Evolutionary conservation across 2,113 vertebrate species (phyloP), one percentile per base, ranked within the genome.

Genomic region (Lepisosteus osseus): DNA sequence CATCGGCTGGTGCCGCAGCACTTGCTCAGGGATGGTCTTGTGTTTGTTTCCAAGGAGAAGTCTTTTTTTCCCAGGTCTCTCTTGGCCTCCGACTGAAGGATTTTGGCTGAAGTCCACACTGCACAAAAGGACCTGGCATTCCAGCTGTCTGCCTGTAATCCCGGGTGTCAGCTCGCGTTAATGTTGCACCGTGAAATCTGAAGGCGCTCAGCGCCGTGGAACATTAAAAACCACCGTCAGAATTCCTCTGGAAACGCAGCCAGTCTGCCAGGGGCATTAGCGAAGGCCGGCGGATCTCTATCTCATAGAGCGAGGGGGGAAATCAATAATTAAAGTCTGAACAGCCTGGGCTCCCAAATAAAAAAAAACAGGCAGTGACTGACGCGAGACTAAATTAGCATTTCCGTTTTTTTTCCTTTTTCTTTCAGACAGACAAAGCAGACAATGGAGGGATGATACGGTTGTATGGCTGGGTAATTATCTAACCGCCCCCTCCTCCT

Each of bases 121-220:
- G 89, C 92, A 99, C 96, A 99, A 98, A 98, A 95, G 81, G 79
- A 88, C 92, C 90, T 92, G 93, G 94, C 95, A 98, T 98, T 97
- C 95, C 95, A 96, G 93, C 95, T 96, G 95, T 97, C 96, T 96
- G 95, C 93, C 83, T 94, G 93, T 98, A 98, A 98, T 99, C 96
- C 97, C 93, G 89, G 90, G 94, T 97, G 96, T 99, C 96, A 98
- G 95, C 92, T 96, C 93, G 90, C 88, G 95, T 98, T 99, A 99
- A 97, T 94, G 95, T 95, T 95, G 93, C 93, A 93, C 93, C 92
- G 90, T 97, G 95, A 99, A 96, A 96, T 95, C 95, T 93, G 94
- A 96, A 92, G 93, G 94, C 86, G 90, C 93, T 94, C 92, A 95
- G 94, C 92, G 82, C 93, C 92, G 87, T 91, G 88, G 92, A 96